Base-by-base conservation (phyloP, 1,140 invertebrate species). In the Protaetia brevitarsis region DNA sequence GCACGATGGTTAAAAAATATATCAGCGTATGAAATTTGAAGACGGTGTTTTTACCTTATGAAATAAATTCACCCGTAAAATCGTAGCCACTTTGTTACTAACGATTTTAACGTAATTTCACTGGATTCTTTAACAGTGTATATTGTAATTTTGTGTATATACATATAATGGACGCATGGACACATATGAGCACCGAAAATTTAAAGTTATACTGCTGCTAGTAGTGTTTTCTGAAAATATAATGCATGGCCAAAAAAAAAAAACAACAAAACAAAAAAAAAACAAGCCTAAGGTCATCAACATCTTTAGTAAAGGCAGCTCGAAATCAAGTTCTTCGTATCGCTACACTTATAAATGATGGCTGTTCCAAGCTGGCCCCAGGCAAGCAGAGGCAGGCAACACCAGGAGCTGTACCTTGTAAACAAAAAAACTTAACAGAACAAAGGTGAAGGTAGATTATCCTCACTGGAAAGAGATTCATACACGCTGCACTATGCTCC, bases 291-390 rank as follows among this genome's bases (percentile, higher is more conserved):
- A 68, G 66, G 66, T 68, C 66, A 68, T 68, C 66, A 68, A 68
- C 66, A 68, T 68, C 66, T 68, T 68, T 61, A 65, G 71, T 69
- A 70, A 74, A 71, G 67, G 64, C 71, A 73, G 68, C 69, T 71
- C 69, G 71, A 72, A 75, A 73, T 74, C 74, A 71, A 73, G 74
- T 77, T 74, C 75, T 75, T 69, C 73, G 73, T 74, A 73, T 76
- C 75, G 72, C 72, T 74, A 74, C 71, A 74, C 72, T 73, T 75
- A 73, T 76, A 76, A 75, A 75, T 76, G 73, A 76, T 76, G 75
- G 73, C 74, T 72, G 75, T 73, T 75, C 67, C 70, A 72, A 73
- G 68, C 69, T 73, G 45, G 69, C 73, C 72, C 66, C 58, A 67
- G 74, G 75, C 72, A 67, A 69, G 68, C 69, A 72, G 68, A 72